phyloP scores from a whole-genome alignment of 1,140 invertebrate genomes.

The Drosophila guanche region DNA sequence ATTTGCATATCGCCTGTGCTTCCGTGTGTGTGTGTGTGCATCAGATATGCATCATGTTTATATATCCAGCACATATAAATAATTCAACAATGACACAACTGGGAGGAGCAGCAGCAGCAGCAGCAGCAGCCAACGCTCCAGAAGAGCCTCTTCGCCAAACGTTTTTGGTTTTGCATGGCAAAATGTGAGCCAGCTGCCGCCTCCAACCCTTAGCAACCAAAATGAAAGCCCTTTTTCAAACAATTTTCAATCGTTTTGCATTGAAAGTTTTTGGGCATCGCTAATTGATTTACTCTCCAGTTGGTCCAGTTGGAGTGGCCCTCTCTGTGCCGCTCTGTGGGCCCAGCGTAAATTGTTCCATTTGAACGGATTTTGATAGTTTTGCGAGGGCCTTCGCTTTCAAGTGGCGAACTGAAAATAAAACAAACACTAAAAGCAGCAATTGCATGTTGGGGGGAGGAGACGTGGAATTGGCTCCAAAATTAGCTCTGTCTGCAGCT shows the following conservation, averaged over 20 bases:
- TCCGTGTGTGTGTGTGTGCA: constrained; percentile 2
- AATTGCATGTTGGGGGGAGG: constrained; percentile 8
- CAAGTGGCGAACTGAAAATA: constrained; percentile 13
- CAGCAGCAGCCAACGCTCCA: constrained; percentile 11
- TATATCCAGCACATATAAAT: constrained; percentile 54
- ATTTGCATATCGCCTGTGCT: constrained; percentile 64
- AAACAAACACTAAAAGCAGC: not conserved
- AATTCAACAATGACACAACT: constrained; percentile 59
- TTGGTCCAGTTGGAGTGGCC: constrained; percentile 2
- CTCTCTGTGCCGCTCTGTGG: too few species aligned
- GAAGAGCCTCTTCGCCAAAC: constrained; percentile 20
- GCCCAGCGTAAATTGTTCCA: not conserved
- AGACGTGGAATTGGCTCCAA: constrained; percentile 17
- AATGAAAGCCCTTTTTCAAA: constrained; percentile 31
- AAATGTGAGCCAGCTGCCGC: constrained; percentile 40
- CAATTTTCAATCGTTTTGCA: constrained; percentile 57
- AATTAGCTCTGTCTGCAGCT: constrained; percentile 39
- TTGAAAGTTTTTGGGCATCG: constrained; percentile 45
- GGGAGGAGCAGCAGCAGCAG: constrained; percentile 1
- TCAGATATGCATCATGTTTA: constrained; percentile 35
- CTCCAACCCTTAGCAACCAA: constrained; percentile 19
- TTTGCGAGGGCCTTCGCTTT: not conserved
- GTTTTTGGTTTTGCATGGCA: not conserved
- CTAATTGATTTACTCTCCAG: constrained; percentile 66
- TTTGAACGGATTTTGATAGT: constrained; percentile 19